phyloP scores from a whole-genome alignment of 2,113 vertebrate species.

The Ptyas mucosa region DNA sequence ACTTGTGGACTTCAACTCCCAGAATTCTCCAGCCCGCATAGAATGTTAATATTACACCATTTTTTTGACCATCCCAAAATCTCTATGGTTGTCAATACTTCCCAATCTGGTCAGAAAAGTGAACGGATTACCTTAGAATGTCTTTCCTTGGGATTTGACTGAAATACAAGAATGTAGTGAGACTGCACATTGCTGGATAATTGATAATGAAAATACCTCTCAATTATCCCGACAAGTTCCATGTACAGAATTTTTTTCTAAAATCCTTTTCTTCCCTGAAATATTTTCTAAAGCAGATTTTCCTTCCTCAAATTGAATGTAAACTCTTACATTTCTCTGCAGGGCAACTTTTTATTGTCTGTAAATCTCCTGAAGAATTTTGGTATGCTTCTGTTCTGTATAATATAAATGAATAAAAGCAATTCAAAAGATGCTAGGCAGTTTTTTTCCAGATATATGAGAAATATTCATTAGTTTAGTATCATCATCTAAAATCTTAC shows the following conservation, averaged over 20 bases:
- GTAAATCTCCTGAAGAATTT: neutral
- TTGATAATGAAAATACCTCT: neutral
- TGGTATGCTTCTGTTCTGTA: neutral
- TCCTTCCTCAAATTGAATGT: neutral
- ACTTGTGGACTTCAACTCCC: too few relatives aligned
- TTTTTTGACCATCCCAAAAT: neutral
- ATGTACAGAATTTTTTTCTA: neutral
- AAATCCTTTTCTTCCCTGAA: neutral
- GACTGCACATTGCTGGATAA: neutral
- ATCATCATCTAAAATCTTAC: neutral
- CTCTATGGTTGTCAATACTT: neutral
- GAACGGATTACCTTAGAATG: neutral
- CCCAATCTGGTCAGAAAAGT: neutral
- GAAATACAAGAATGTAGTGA: neutral
- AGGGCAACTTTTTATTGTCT: neutral
- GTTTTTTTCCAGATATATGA: neutral
- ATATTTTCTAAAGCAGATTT: neutral
- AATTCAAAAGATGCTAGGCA: neutral
- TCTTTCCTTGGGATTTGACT: neutral
- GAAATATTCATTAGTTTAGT: neutral
- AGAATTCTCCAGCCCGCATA: too few relatives aligned
- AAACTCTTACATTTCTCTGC: neutral
- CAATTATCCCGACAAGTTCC: neutral
- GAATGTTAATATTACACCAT: neutral
- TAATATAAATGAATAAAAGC: neutral